Evolutionary conservation across 2,113 vertebrate species (phyloP).

Genomic region (Hippocampus barbouri): DNA sequence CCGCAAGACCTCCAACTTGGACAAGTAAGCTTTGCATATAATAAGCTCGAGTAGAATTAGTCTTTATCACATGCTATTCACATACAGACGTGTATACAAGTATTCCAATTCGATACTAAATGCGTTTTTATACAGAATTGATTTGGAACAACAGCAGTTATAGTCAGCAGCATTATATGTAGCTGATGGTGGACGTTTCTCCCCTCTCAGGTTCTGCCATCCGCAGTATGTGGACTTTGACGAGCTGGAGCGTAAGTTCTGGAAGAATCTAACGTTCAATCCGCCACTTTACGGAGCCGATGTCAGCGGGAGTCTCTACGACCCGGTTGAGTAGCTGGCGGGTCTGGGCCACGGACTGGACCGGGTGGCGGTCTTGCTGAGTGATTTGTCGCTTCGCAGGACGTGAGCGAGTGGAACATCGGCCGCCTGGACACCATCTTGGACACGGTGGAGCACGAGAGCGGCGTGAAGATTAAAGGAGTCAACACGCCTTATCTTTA

Average conservation of each 20-base stretch:
- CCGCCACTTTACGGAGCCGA: slow-evolving; percentile 94
- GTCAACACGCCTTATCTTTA: slow-evolving; percentile 92
- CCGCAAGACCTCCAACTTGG: slow-evolving; percentile 85
- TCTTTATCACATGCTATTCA: no score
- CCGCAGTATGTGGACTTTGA: slow-evolving; percentile 88
- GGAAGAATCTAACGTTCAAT: slow-evolving; percentile 96
- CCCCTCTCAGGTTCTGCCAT: slow-evolving; percentile 80
- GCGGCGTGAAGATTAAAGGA: slow-evolving; percentile 90
- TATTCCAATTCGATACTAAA: not conserved
- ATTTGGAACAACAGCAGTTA: not conserved
- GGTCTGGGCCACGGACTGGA: not conserved
- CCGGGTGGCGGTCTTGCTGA: not conserved
- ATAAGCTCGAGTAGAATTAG: not conserved
- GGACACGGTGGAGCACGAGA: slow-evolving; percentile 89
- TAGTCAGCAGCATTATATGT: no score
- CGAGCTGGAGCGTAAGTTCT: slow-evolving; percentile 94
- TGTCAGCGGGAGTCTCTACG: slow-evolving; percentile 89
- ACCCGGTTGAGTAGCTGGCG: slow-evolving; percentile 77
- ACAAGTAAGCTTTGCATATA: slow-evolving; percentile 77
- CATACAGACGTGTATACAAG: no score
- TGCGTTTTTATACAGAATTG: not conserved
- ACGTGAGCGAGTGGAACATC: slow-evolving; percentile 90
- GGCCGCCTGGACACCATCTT: slow-evolving; percentile 86
- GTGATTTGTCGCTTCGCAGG: slow-evolving; percentile 40
- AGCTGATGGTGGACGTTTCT: not conserved